phyloP scores from a whole-genome alignment of 2,113 vertebrate genomes.

The Mungos mungo region DNA sequence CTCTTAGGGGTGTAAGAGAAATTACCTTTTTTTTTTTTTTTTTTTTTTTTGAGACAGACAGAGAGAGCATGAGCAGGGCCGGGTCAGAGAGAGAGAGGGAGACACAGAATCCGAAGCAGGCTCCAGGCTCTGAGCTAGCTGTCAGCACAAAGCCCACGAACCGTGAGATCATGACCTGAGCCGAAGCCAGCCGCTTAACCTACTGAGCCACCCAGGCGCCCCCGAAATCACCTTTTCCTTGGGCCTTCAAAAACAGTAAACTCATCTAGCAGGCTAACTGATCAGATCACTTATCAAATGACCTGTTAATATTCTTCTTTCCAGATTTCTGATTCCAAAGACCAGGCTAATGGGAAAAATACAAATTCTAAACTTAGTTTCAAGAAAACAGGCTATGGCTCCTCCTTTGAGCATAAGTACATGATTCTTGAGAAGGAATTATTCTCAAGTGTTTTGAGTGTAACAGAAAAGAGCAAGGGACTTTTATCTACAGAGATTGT shows the following conservation, averaged over 20 bases:
- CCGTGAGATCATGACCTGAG: too few species aligned
- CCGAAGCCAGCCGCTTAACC: too few species aligned
- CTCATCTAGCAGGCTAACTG: conserved; percentile 6
- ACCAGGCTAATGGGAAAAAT: background rate
- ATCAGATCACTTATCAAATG: conserved; percentile 12
- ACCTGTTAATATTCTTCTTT: background rate
- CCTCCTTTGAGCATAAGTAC: conserved; percentile 26
- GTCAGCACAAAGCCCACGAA: too few species aligned
- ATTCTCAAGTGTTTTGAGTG: conserved; percentile 20
- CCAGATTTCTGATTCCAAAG: conserved; percentile 16
- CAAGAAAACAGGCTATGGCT: background rate
- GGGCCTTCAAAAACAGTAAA: conserved; percentile 4
- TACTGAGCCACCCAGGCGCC: too few species aligned
- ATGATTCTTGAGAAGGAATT: background rate
- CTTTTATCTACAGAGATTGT: conserved; percentile 14
- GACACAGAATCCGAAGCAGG: too few species aligned
- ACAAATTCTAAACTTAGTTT: conserved; percentile 28
- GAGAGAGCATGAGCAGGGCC: too few species aligned
- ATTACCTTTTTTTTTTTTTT: background rate
- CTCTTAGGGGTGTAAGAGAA: background rate
- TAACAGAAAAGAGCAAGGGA: conserved; percentile 16
- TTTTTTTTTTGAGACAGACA: too few species aligned
- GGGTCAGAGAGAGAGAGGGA: too few species aligned
- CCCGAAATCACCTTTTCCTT: background rate
- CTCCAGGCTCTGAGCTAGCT: too few species aligned